Evolutionary conservation across 2,888 invertebrate species (phyloP).

Genomic region (Dicranocentrus wangi): DNA sequence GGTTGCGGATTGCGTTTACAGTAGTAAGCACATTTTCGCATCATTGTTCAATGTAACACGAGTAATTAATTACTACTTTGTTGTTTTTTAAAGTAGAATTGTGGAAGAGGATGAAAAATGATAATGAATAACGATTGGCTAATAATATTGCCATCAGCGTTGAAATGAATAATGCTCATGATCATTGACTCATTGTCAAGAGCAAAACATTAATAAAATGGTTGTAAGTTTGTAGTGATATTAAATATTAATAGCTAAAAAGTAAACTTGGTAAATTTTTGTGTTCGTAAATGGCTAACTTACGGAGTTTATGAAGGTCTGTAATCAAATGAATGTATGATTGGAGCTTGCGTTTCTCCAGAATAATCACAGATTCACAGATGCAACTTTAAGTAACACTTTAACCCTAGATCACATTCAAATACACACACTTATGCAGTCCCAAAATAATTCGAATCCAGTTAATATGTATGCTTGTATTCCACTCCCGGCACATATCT

Average conservation of each 20-base stretch:
- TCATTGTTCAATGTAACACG: slow-evolving; percentile 22
- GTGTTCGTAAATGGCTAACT: slow-evolving; percentile 1
- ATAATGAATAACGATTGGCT: background rate
- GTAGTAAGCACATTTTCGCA: background rate
- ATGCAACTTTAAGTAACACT: too few species aligned
- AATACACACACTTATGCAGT: too few species aligned
- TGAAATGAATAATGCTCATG: background rate
- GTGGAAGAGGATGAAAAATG: slow-evolving; percentile 6
- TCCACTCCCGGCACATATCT: too few species aligned
- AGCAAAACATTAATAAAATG: background rate
- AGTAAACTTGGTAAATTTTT: background rate
- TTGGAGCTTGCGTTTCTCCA: too few species aligned
- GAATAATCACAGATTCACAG: too few species aligned
- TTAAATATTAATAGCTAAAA: background rate
- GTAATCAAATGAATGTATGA: background rate
- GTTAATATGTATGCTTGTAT: too few species aligned
- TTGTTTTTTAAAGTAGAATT: background rate
- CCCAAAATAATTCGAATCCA: too few species aligned
- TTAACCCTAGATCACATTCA: too few species aligned
- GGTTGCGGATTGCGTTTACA: background rate
- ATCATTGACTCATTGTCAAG: slow-evolving; percentile 24
- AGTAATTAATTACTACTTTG: slow-evolving; percentile 19
- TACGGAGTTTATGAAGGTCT: slow-evolving; percentile 5
- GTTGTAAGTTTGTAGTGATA: too few species aligned
- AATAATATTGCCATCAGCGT: slow-evolving; percentile 20